phyloP scores from a whole-genome alignment of 1,140 invertebrate genomes.

The Tribolium castaneum region DNA sequence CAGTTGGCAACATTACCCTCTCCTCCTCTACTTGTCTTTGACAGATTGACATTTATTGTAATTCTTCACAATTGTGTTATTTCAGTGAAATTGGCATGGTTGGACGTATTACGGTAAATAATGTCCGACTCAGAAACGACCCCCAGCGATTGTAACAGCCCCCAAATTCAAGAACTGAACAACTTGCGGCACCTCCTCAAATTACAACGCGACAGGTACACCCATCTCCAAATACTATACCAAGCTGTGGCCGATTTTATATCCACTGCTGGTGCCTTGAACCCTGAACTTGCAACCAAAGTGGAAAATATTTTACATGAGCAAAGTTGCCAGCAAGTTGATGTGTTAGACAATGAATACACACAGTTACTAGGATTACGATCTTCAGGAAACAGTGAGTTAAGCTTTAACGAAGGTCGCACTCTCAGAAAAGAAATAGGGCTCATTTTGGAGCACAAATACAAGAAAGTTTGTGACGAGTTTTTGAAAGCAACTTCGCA shows the following conservation, averaged over 20 bases:
- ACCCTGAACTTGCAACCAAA: conserved; percentile 43
- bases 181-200: conserved; percentile 45
- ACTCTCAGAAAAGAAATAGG: conserved; percentile 35
- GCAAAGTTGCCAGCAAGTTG: conserved; percentile 33
- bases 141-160: neutral
- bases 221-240: conserved; percentile 50
- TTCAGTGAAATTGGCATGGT: neutral
- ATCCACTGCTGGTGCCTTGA: conserved; percentile 32
- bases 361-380: conserved; percentile 42
- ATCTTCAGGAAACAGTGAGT: conserved; percentile 10
- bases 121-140: neutral
- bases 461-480: conserved; percentile 26
- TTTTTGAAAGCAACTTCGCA: neutral
- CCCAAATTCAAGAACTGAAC: conserved; percentile 48
- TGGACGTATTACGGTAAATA: neutral
- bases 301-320: conserved; percentile 46
- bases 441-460: conserved; percentile 40
- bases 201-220: conserved; percentile 44
- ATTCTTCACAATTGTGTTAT: neutral
- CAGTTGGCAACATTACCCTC: no score
- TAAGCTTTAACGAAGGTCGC: conserved; percentile 48
- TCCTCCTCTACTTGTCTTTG: no score
- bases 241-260: conserved; percentile 45
- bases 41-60: neutral
- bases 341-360: conserved; percentile 20